These are phyloP conservation scores for Enteromius argenteus DNA, from an alignment of 2,797 vertebrate genomes.

Conservation along the genomic window DNA sequence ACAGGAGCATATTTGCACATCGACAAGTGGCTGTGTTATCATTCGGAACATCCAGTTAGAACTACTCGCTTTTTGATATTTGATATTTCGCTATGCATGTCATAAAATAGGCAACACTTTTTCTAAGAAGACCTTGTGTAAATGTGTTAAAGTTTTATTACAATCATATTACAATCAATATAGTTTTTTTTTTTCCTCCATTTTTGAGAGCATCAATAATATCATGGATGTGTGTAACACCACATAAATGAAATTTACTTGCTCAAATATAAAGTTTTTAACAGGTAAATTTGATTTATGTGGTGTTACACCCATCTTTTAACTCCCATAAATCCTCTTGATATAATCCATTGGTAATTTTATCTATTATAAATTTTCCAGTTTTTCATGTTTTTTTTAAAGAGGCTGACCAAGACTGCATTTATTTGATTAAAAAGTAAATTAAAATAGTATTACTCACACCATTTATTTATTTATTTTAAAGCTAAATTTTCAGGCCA, in stretches of 20 bases:
- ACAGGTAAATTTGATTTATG: no score
- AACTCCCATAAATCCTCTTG: no score
- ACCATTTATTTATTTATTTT: background rate
- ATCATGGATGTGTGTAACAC: no score
- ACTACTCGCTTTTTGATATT: background rate
- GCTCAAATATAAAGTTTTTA: no score
- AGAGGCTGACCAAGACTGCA: background rate
- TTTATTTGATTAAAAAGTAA: background rate
- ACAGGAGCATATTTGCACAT: background rate
- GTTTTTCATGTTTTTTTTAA: background rate
- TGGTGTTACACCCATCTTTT: no score
- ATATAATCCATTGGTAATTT: background rate
- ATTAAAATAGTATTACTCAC: background rate
- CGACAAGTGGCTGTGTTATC: background rate
- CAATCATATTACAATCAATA: background rate
- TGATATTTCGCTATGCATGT: no score
- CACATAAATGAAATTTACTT: background rate
- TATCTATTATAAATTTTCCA: no score
- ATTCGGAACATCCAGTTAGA: conserved; percentile 7
- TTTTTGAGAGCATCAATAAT: background rate
- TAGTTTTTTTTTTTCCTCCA: background rate
- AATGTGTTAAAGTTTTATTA: background rate
- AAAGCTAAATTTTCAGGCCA: no score
- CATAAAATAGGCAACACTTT: background rate
- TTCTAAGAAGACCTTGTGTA: background rate